A percentile compares a stretch with the other conserved stretches of the same genome.
phyloP scores from a whole-genome alignment of 2,113 vertebrate species.

The Okapia johnstoni region DNA sequence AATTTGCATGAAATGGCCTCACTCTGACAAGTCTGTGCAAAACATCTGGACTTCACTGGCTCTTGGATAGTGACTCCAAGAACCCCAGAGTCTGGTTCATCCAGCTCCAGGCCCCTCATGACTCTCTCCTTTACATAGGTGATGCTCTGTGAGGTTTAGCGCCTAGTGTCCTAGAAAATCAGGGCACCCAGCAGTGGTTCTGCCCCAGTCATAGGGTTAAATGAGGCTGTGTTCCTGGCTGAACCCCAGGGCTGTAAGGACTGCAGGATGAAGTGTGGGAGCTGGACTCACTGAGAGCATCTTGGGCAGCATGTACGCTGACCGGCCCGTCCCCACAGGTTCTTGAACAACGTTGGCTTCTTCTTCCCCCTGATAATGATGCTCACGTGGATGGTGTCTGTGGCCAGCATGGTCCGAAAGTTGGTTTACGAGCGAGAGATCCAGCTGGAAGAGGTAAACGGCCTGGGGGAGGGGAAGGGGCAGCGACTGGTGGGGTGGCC shows the following conservation, averaged over 20 bases:
- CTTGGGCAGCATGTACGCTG: not conserved
- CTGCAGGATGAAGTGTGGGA: not conserved
- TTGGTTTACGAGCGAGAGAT: conserved; percentile 82
- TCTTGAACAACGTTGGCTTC: conserved; percentile 79
- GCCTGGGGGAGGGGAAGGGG: not conserved
- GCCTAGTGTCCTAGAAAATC: not conserved
- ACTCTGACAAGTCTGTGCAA: not conserved
- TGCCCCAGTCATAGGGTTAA: not conserved
- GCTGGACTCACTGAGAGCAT: not conserved
- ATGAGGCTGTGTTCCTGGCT: accelerated
- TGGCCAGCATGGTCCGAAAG: conserved; percentile 80
- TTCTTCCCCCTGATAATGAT: conserved; percentile 83
- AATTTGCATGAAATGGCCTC: not conserved
- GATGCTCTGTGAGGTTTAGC: not conserved
- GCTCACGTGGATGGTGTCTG: conserved; percentile 80
- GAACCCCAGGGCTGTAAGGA: not conserved
- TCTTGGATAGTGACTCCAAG: not conserved
- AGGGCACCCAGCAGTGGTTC: accelerated
- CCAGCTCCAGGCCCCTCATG: not conserved
- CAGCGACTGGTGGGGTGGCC: accelerated
- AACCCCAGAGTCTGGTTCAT: not conserved
- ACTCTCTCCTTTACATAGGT: not conserved
- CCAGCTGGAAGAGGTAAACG: conserved; percentile 79
- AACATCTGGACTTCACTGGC: not conserved
- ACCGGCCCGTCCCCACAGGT: conserved; percentile 62